A percentile compares a stretch with the other conserved stretches of the same genome.
Evolutionary conservation across 1,140 invertebrate species (phyloP).

Genomic region (Zaprionus ghesquierei): DNA sequence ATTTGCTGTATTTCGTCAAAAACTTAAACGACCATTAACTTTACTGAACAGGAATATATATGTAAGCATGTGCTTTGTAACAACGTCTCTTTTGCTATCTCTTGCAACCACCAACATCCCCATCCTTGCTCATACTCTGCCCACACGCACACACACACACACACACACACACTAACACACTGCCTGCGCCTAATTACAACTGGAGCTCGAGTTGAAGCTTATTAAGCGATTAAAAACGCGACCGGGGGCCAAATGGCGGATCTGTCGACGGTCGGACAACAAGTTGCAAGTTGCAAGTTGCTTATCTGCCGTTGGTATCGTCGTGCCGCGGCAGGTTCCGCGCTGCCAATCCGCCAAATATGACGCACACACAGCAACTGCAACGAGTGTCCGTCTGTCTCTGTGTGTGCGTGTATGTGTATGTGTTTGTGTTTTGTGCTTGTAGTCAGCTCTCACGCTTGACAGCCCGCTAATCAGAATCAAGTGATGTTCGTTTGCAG

Average conservation of each 20-base stretch:
- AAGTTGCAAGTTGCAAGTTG: slow-evolving; percentile 3
- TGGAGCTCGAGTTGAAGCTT: slow-evolving; percentile 44
- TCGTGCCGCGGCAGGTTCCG: background rate
- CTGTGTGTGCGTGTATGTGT: background rate
- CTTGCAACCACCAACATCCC: background rate
- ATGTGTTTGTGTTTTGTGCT: slow-evolving; percentile 31
- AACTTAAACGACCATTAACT: background rate
- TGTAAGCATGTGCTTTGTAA: background rate
- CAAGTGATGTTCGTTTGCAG: slow-evolving; percentile 77
- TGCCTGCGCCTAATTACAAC: slow-evolving; percentile 64
- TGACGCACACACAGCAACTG: slow-evolving; percentile 47
- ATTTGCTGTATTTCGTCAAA: background rate
- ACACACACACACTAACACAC: too few relatives aligned
- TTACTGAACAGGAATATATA: background rate
- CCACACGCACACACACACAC: background rate
- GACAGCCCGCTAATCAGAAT: slow-evolving; percentile 81
- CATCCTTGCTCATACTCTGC: background rate
- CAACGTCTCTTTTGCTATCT: too few relatives aligned
- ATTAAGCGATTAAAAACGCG: slow-evolving; percentile 67
- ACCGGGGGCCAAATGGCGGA: slow-evolving; percentile 42
- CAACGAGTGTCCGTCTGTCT: background rate
- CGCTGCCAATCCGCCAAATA: slow-evolving; percentile 19
- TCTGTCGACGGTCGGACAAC: background rate
- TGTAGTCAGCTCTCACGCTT: slow-evolving; percentile 66
- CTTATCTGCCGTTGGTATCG: slow-evolving; percentile 44